Conservation (phyloP, 2,113 vertebrate genomes). For the Sinocyclocheilus maitianheensis region DNA sequence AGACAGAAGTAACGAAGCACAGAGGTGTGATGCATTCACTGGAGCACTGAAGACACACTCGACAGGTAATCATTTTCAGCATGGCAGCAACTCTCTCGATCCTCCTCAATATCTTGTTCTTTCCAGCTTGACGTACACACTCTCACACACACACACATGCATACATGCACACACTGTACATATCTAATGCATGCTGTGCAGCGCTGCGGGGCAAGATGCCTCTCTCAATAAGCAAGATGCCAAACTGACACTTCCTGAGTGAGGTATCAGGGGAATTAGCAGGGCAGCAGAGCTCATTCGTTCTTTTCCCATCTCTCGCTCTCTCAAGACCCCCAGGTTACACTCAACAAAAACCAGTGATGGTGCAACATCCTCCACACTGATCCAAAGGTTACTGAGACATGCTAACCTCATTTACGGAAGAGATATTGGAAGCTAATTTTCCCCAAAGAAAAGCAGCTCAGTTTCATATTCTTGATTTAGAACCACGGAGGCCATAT, state of each 20-base stretch:
- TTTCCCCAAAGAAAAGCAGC: conserved; percentile 22
- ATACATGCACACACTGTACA: conserved; percentile 61
- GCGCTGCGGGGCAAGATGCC: conserved; percentile 65
- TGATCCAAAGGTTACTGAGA: conserved; percentile 14
- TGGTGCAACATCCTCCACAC: neutral
- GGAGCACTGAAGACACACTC: conserved; percentile 38
- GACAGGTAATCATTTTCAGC: conserved; percentile 46
- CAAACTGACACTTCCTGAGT: conserved; percentile 64
- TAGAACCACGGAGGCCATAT: conserved; percentile 1
- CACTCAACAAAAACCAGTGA: conserved; percentile 40
- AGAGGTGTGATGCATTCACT: conserved; percentile 10
- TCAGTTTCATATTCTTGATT: conserved; percentile 25
- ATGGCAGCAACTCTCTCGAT: conserved; percentile 48
- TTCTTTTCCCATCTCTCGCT: conserved; percentile 13
- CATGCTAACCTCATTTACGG: conserved; percentile 27
- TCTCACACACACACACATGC: conserved; percentile 43
- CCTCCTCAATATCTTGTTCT: conserved; percentile 34
- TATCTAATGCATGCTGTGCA: conserved; percentile 73
- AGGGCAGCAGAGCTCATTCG: conserved; percentile 38
- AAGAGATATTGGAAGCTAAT: conserved; percentile 18
- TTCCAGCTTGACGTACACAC: conserved; percentile 9
- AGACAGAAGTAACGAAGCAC: conserved; percentile 21
- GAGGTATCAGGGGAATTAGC: conserved; percentile 51
- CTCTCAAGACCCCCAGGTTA: conserved; percentile 44
- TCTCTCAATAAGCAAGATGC: conserved; percentile 66